Conservation (phyloP, 2,888 invertebrate species). For the Apantesis nais region DNA sequence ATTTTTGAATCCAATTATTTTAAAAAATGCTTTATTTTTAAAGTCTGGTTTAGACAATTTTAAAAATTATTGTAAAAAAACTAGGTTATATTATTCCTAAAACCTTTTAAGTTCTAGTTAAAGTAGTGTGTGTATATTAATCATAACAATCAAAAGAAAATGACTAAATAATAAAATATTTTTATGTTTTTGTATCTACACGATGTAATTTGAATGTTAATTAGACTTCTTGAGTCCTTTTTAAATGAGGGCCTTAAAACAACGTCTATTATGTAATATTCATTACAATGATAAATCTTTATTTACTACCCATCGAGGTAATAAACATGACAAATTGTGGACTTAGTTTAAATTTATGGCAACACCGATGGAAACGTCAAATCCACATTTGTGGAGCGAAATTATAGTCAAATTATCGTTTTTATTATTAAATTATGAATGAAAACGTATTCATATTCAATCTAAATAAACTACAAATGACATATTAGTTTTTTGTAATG, state of each 20-base stretch:
- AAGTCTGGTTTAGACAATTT: not conserved
- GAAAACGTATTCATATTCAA: slow-evolving; percentile 63
- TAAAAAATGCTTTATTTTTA: not conserved
- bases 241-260: not conserved
- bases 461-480: slow-evolving; percentile 44
- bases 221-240: not conserved
- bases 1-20: not conserved
- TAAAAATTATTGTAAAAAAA: not conserved
- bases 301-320: not conserved
- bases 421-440: slow-evolving; percentile 75
- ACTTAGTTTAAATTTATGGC: slow-evolving; percentile 36
- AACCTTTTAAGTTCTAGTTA: not conserved
- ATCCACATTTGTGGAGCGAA: slow-evolving; percentile 72
- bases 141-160: not conserved
- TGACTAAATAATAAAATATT: not conserved
- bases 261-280: not conserved
- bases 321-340: slow-evolving; percentile 9
- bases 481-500: slow-evolving; percentile 35
- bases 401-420: slow-evolving; percentile 61
- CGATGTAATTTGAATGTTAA: not conserved
- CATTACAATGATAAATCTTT: not conserved
- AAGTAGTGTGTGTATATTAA: not conserved
- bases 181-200: not conserved
- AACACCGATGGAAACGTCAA: slow-evolving; percentile 70
- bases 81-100: not conserved